Base-by-base conservation (phyloP, 2,888 invertebrate genomes). In the Drosophila anomalipes region DNA sequence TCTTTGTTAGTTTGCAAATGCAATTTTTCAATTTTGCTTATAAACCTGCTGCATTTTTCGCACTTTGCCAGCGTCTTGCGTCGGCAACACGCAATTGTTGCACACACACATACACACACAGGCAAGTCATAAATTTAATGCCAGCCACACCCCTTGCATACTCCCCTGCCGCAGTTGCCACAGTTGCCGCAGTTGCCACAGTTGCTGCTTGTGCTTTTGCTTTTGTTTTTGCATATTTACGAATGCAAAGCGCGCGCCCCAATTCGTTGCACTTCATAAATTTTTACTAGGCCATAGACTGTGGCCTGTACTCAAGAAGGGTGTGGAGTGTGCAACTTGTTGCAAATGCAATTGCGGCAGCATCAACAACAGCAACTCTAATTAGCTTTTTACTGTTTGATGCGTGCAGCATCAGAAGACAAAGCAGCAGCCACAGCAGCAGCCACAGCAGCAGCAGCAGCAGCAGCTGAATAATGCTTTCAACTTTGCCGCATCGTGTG, bases 221-320 rank as follows among this genome's bases (percentile, higher is more conserved):
- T 53, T 77, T 26, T 22, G 47, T 26, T 47, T 90, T 81, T 86
- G 89, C 91, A 86, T 90, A 90, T 83, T 82, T 81, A 74, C 65
- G 39, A 70, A 83, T 77, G 77, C 81, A 77, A 83, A 82, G 67
- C 79, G 81, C 84, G 69, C 77, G 77, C 77, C 82, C 53, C 72
- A 75, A 81, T 88, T 90, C 91, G 87, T 88, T 87, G 87, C 91
- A 87, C 91, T 82, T 87, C 90, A 87, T 87, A 91, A 87, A 87
- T 85, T 91, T 88, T 87, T 89, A 75, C 69, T 80, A 83, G 71
- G 57, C 62, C 35, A 57, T 53, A 39, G 52, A 37, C 28, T 28
- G 32, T 51, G 28, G 61, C 28, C 52, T 26, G 30, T 47, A 44
- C 57, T 28, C 33, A 16, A 7, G 30, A 16, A 39, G 28, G 10